phyloP scores from a whole-genome alignment of 2,113 vertebrate species.

The Nicator chloris region DNA sequence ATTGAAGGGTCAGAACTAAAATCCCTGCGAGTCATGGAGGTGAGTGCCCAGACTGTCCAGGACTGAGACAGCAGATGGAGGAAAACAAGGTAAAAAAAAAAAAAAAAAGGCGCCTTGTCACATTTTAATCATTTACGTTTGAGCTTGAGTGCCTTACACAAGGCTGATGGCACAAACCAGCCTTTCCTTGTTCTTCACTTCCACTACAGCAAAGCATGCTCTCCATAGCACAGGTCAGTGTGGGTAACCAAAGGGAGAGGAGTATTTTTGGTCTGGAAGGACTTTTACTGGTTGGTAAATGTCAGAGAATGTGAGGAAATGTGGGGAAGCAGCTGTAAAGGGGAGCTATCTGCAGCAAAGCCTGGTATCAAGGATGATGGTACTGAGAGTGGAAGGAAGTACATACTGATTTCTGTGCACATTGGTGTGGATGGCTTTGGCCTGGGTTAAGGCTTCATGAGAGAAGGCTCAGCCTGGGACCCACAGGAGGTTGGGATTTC shows the following conservation, averaged over 20 bases:
- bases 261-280: background rate
- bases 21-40: background rate
- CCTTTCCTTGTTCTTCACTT: background rate
- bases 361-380: background rate
- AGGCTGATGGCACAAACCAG: background rate
- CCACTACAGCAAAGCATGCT: background rate
- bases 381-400: background rate
- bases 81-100: background rate
- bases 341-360: background rate
- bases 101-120: background rate
- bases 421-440: background rate
- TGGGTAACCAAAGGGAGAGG: accelerated
- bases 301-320: background rate
- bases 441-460: background rate
- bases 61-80: background rate
- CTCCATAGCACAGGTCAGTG: background rate
- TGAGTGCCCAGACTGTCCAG: background rate
- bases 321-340: background rate
- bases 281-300: background rate
- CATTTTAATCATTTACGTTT: background rate
- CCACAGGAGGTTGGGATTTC: background rate
- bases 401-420: background rate
- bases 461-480: background rate
- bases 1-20: background rate
- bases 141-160: background rate